These are phyloP conservation scores for Rostratula benghalensis DNA, from an alignment of 2,113 vertebrate genomes.

Conservation along the genomic window DNA sequence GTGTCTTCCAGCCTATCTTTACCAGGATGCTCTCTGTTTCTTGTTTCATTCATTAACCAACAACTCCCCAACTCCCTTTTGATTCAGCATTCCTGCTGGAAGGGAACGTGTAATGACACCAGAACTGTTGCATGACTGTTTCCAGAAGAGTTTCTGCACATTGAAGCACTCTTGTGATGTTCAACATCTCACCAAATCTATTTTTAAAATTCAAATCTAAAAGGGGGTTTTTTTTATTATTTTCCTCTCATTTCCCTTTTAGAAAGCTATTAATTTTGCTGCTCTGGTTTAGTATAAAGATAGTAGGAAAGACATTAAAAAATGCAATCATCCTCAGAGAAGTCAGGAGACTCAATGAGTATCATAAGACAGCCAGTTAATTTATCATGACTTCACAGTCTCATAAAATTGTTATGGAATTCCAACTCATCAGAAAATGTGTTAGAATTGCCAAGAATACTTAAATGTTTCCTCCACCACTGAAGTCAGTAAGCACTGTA, in stretches of 20 bases:
- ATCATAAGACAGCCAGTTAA: background rate
- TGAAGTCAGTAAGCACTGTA: background rate
- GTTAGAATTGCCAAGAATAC: background rate
- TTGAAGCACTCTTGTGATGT: background rate
- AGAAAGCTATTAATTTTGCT: conserved; percentile 3
- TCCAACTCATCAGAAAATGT: background rate
- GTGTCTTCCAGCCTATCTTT: background rate
- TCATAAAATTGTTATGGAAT: conserved; percentile 9
- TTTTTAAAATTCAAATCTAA: background rate
- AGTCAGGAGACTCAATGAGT: background rate
- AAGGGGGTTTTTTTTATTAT: background rate
- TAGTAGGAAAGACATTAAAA: background rate
- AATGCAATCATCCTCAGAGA: background rate
- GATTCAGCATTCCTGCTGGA: background rate
- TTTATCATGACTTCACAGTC: conserved; percentile 20
- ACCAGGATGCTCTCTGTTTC: background rate
- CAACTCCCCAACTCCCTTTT: background rate
- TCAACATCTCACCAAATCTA: background rate
- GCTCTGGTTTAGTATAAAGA: background rate
- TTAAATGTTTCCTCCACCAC: background rate
- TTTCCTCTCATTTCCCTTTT: background rate
- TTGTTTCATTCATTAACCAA: background rate
- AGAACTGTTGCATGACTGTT: background rate
- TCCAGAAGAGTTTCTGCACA: background rate
- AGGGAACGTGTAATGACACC: background rate